These are phyloP conservation scores for Muscidifurax raptorellus DNA, from an alignment of 1,140 invertebrate species.

Conservation along the genomic window DNA sequence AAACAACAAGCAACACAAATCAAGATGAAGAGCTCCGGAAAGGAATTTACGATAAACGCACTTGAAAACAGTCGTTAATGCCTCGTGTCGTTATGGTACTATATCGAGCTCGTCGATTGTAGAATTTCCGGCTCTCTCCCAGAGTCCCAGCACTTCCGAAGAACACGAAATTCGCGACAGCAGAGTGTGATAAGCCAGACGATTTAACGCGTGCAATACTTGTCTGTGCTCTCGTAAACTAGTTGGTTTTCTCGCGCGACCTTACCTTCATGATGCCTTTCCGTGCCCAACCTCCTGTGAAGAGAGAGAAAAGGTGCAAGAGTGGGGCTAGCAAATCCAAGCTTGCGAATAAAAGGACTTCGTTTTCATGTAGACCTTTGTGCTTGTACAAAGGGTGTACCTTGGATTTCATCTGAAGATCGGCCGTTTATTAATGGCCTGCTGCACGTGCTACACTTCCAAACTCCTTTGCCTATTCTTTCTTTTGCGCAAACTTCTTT, in stretches of 20 bases:
- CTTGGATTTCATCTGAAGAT: conserved; percentile 25
- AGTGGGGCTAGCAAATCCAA: not conserved
- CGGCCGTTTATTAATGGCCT: conserved; percentile 37
- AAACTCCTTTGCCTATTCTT: not conserved
- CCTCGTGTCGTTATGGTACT: not conserved
- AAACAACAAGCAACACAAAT: too few relatives aligned
- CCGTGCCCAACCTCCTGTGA: not conserved
- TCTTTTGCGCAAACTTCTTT: not conserved
- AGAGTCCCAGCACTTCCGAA: not conserved
- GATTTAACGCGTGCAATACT: conserved; percentile 21
- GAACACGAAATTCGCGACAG: not conserved
- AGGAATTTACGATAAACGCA: too few relatives aligned
- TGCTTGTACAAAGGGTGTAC: conserved; percentile 5
- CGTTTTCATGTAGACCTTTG: conserved; percentile 26
- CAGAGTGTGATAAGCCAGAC: conserved; percentile 2
- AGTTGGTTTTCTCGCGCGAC: not conserved
- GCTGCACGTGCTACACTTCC: not conserved
- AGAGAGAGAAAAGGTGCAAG: not conserved
- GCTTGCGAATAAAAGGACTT: conserved; percentile 32
- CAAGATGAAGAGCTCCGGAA: too few relatives aligned
- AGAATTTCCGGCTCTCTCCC: not conserved
- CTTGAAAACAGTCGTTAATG: conserved; percentile 8
- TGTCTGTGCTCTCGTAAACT: not conserved
- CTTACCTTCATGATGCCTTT: not conserved
- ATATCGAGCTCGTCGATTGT: conserved; percentile 15